Base-by-base conservation (phyloP, 1,140 invertebrate genomes). In the Zaprionus camerounensis region DNA sequence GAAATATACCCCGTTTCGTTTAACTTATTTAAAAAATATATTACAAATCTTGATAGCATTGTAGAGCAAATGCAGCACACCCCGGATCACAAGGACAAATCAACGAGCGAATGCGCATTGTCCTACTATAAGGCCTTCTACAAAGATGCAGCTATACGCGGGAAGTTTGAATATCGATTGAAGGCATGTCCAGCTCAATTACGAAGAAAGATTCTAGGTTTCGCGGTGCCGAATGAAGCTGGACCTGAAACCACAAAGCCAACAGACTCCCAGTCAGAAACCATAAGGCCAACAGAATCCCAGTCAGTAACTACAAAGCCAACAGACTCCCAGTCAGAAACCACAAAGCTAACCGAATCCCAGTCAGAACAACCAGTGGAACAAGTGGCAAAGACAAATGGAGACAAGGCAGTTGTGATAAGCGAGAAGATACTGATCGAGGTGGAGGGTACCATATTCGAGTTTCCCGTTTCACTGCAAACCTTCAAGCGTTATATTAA, bases 121-220 rank as follows among this genome's bases (percentile, higher is more conserved):
- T 17, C 51, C 5, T 82, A 78, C 36, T 82, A 56, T 26, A 44
- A 26, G 11, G 46, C 36, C 1, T 82, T 82, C 17, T 82, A 78
- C 31, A 51, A 17, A 1, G 20, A 41, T 1, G 26, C 51, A 13
- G 20, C 51, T 15, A 67, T 82, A 59, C 80, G 80, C 1, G 26
- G 67, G 5, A 57, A 41, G 15, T 82, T 70, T 9, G 13, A n/a
- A 15, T 71, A 15, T 5, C 6, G 41, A 12, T 7, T 82, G 0
- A 82, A 20, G 15, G 57, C 80, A 6, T 82, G 80, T 44, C 80
- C 80, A 3, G 49, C 15, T 1, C 62, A 26, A 5, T 28, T 70
- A 4, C 55, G 65, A 3, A 17, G 51, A 4, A 49, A 41, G 20
- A 17, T 80, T 0, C 57, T 71, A 0, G 17, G 6, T 20, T 15